Evolutionary conservation across 2,888 invertebrate genomes (phyloP).

Genomic region (Philereme transversata): DNA sequence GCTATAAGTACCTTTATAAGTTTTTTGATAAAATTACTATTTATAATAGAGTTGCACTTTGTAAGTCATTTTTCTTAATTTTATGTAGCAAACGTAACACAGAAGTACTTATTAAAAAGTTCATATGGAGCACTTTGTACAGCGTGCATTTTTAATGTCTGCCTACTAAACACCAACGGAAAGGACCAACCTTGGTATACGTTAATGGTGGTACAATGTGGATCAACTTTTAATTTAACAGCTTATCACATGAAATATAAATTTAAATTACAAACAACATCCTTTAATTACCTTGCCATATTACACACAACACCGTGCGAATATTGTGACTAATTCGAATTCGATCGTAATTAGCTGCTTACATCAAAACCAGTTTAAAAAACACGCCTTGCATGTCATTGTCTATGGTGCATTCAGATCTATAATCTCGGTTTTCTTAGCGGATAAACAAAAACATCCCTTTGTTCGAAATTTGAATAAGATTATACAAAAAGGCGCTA

Average conservation of each 20-base stretch:
- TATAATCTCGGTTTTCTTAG: slow-evolving; percentile 59
- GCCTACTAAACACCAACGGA: no score
- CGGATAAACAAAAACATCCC: slow-evolving; percentile 78
- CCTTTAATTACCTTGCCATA: slow-evolving; percentile 66
- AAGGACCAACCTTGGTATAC: no score
- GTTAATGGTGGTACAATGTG: no score
- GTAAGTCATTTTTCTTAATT: no score
- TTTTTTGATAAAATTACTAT: no score
- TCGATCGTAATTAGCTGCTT: slow-evolving; percentile 66
- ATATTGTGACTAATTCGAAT: slow-evolving; percentile 59
- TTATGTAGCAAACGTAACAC: no score
- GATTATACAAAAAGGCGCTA: slow-evolving; percentile 68
- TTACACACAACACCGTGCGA: slow-evolving; percentile 63
- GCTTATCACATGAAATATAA: background rate
- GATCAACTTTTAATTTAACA: no score
- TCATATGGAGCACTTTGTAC: no score
- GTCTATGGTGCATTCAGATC: slow-evolving; percentile 47
- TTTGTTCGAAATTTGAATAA: slow-evolving; percentile 75
- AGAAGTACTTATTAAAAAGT: no score
- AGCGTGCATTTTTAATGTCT: no score
- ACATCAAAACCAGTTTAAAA: slow-evolving; percentile 39
- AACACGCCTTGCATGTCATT: slow-evolving; percentile 53
- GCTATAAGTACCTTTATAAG: no score
- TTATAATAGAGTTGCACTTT: no score
- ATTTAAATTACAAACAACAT: slow-evolving; percentile 48